Evolutionary conservation across 35 echinoderm and acorn worm genomes (phyloP), one percentile per base, ranked within the genome.

Genomic region (Apostichopus parvimensis): DNA sequence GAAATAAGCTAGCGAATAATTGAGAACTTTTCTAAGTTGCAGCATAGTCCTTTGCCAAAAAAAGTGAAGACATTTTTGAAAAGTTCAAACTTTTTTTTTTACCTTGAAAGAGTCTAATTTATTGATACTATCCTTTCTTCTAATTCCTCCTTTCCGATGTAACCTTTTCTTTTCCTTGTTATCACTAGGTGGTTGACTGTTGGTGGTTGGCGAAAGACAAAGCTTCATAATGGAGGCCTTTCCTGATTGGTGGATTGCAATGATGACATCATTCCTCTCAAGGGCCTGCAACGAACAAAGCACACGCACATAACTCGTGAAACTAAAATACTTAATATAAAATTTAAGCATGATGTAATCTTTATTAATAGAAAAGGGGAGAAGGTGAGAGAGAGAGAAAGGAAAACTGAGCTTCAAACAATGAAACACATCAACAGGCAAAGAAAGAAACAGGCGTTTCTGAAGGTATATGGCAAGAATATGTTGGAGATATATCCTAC

Each of bases 111-210:
- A 72, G 62, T 84, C 58, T n/a, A 84, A 58, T 12, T 59, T 84
- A 22, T 84, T 84, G 13, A 84, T 84, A 24, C 81, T 84, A 20
- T 84, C 81, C 81, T 58, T 84, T 84, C 81, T 84, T 59, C 81
- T 57, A 58, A 84, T 20, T 20, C 81, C 81, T 58, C 81, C 81
- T 84, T 84, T 84, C 5, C 81, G 55, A 8, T 84, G 81, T 59
- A 84, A n/a, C 9, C 15, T 84, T 0, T 15, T 58, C 12, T 17
- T 84, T 10, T 12, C 79, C 5, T 53, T 84, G 53, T 15, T 60
- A 1, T 20, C 12, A 18, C 13, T 1, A 8, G 4, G 17, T 14
- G 15, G 53, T 20, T 84, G 54, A 45, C 54, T 56, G 17, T 82
- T 18, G 54, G 10, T 15, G 14, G 58, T 17, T 25, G 57, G 56